Evolutionary conservation across 2,797 vertebrate genomes (phyloP), one percentile per base, ranked within the genome.

Genomic region (Chaenodraco wilsoni): DNA sequence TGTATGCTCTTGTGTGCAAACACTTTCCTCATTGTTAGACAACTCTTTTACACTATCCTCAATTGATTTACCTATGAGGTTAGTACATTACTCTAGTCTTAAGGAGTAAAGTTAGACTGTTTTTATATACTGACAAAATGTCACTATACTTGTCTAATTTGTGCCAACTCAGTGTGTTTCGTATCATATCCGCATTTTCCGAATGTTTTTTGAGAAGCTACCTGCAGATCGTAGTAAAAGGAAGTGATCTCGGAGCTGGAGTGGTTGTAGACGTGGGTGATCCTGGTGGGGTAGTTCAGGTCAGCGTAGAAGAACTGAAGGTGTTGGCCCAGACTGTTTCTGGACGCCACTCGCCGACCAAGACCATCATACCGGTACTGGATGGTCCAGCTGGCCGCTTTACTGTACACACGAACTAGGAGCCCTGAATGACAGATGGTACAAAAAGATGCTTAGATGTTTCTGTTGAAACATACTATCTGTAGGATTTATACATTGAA

Each of bases 161-260:
- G 12, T 17, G n/a, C 9, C 57, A 56, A 51, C 45, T 55, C 15
- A n/a, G 9, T 17, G 56, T 43, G 13, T 19, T 11, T 15, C 6
- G 9, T 43, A n/a, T 33, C 5, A 52, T 21, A 45, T 14, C 2
- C 4, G 0, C 8, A 61, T 17, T 17, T 65, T 31, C 4, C 17
- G 10, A 33, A 48, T 11, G 2, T 17, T 17, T 40, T 43, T 10
- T 46, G 19, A 0, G 16, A 19, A 49, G 27, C 6, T 88, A 93
- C 92, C 92, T 93, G 92, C 66, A 99, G 93, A 74, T 99, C 98
- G 1, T 99, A 99, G 88, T 99, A 99, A 11, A 99, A 96, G 43
- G 98, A 98, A 0, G 98, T 99, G 82, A 99, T 99, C 93, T 99
- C 98, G 0, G 98, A 99, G 89, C 97, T 99, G 0, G 98, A 99